Evolutionary conservation across 2,113 vertebrate species (phyloP).

Genomic region (Crotalus viridis): DNA sequence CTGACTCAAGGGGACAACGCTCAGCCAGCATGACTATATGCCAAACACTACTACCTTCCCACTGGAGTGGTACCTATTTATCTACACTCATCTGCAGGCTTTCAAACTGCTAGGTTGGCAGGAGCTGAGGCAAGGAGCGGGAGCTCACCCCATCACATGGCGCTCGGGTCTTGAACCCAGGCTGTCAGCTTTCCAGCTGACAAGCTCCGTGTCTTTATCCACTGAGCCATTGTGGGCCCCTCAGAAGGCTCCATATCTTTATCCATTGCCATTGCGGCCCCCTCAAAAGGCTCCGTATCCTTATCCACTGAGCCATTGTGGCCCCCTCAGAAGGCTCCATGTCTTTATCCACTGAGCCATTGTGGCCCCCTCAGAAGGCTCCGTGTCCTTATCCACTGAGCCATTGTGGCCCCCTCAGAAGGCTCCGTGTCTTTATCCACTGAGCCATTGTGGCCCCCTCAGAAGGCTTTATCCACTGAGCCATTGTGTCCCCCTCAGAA

Average conservation of each 20-base stretch:
- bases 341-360: not conserved
- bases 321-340: not conserved
- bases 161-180: not conserved
- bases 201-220: not conserved
- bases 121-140: not conserved
- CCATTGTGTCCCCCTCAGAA: not conserved
- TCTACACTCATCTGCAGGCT: not conserved
- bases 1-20: not conserved
- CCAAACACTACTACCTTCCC: not conserved
- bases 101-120: not conserved
- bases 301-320: not conserved
- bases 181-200: not conserved
- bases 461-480: not conserved
- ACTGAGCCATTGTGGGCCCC: not conserved
- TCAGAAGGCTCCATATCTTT: not conserved
- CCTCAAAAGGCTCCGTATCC: too few species aligned
- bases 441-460: not conserved
- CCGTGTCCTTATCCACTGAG: not conserved
- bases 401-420: not conserved
- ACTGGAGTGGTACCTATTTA: not conserved
- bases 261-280: too few species aligned
- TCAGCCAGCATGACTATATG: not conserved
- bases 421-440: not conserved
- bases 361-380: not conserved
- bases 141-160: not conserved